These are phyloP conservation scores for Chirona hameri DNA, from an alignment of 2,888 invertebrate species.

Conservation along the genomic window DNA sequence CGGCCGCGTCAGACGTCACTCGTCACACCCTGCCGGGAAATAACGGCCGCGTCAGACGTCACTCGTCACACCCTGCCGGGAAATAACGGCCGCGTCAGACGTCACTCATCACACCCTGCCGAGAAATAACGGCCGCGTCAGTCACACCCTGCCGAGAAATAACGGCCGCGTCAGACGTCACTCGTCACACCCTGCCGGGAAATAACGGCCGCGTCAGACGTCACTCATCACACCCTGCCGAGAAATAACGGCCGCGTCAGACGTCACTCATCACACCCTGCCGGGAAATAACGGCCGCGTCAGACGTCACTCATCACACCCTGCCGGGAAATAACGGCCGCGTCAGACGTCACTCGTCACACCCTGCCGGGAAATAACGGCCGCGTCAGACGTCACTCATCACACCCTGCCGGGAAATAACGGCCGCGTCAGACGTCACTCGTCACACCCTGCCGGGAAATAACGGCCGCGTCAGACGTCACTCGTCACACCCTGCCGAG, in stretches of 20 bases:
- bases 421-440: not conserved
- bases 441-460: not conserved
- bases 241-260: not conserved
- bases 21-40: not conserved
- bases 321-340: not conserved
- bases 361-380: not conserved
- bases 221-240: conserved; percentile 23
- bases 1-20: not conserved
- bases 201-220: not conserved
- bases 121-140: not conserved
- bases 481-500: conserved; percentile 8
- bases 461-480: not conserved
- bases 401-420: not conserved
- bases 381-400: not conserved
- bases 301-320: not conserved
- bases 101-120: conserved; percentile 24
- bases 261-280: conserved; percentile 23
- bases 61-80: conserved; percentile 8
- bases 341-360: not conserved
- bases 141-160: not conserved
- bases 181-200: not conserved
- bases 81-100: not conserved
- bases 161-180: not conserved
- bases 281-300: not conserved
- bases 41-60: not conserved